phyloP scores from a whole-genome alignment of 2,888 invertebrate species.

The Amphiduros pacificus region DNA sequence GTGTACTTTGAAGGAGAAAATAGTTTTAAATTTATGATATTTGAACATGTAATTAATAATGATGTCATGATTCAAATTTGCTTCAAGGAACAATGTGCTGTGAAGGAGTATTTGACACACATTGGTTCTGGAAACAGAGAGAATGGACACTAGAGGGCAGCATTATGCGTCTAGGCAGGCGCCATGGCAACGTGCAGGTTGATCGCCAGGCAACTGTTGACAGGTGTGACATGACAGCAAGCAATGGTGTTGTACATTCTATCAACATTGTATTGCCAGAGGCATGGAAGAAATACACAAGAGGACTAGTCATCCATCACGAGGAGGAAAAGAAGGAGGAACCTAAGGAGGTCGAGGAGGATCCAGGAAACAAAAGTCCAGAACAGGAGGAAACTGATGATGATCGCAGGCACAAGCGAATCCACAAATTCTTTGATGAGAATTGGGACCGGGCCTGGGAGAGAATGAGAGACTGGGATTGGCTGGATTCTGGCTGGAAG shows the following conservation, averaged over 20 bases:
- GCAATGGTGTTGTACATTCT: conserved; percentile 73
- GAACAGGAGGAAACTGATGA: too few relatives aligned
- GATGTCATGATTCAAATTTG: too few relatives aligned
- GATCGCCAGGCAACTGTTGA: conserved; percentile 56
- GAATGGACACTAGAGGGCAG: conserved; percentile 55
- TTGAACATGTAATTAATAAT: too few relatives aligned
- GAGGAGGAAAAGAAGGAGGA: neutral
- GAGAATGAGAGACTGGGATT: too few relatives aligned
- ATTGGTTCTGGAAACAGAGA: conserved; percentile 55
- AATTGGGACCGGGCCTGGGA: too few relatives aligned
- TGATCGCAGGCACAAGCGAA: too few relatives aligned
- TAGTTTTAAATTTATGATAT: too few relatives aligned
- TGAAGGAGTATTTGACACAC: conserved; percentile 53
- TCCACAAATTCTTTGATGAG: too few relatives aligned
- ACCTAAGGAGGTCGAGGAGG: too few relatives aligned
- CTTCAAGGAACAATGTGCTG: conserved; percentile 57
- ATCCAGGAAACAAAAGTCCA: too few relatives aligned
- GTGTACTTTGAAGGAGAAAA: too few relatives aligned
- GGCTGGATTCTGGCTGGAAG: too few relatives aligned
- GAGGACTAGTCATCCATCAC: neutral
- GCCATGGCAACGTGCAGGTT: conserved; percentile 43
- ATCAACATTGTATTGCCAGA: conserved; percentile 67
- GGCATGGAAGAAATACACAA: conserved; percentile 11
- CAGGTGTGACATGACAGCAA: conserved; percentile 68
- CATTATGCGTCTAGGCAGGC: conserved; percentile 48